Evolutionary conservation across 2,888 invertebrate genomes (phyloP).

Genomic region (Disparrhopalites patrizii): DNA sequence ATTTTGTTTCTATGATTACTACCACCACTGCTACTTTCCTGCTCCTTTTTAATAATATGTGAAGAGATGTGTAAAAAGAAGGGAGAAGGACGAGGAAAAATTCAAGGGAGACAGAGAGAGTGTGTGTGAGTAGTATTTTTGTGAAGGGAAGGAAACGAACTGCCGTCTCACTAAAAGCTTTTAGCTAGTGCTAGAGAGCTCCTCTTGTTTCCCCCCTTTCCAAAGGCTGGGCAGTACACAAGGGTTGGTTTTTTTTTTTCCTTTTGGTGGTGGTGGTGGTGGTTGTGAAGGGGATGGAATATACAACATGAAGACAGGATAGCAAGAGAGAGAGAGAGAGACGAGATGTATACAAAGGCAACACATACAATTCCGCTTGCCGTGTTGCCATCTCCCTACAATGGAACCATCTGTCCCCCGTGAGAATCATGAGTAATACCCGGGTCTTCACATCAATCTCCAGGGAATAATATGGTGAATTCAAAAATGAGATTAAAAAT

Average conservation of each 20-base stretch:
- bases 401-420: neutral
- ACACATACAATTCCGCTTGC: constrained; percentile 35
- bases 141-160: constrained; percentile 8
- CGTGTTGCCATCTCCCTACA: constrained; percentile 28
- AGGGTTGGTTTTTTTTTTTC: no score
- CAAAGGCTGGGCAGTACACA: constrained; percentile 6
- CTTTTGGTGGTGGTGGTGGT: no score
- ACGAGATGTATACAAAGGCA: constrained; percentile 28
- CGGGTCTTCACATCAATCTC: neutral
- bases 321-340: neutral
- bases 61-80: neutral
- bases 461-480: neutral
- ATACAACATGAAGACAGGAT: no score
- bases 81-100: neutral
- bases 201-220: no score
- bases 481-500: neutral
- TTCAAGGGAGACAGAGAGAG: neutral
- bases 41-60: no score
- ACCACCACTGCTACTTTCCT: no score
- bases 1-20: no score
- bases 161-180: no score
- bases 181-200: no score
- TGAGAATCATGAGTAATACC: neutral
- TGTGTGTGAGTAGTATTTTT: neutral
- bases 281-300: constrained; percentile 12